Conservation (phyloP, 2,888 invertebrate genomes). For the Cheilosia grossa region DNA sequence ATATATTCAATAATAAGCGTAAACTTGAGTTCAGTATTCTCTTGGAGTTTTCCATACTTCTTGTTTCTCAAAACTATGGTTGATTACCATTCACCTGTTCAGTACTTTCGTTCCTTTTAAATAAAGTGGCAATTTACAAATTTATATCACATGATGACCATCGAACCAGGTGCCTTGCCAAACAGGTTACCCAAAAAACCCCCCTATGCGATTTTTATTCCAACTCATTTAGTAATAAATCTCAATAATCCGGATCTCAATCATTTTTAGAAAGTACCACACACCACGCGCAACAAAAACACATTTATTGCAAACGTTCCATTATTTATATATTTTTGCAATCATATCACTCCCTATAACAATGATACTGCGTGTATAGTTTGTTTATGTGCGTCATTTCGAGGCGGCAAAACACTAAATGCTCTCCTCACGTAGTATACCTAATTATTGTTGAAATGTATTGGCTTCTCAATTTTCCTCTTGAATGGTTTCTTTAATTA, state of each 20-base stretch:
- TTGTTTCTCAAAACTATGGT: too few species aligned
- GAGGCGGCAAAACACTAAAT: constrained; percentile 21
- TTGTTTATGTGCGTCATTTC: constrained; percentile 37
- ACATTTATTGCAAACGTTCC: neutral
- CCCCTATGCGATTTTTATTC: too few species aligned
- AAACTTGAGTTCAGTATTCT: too few species aligned
- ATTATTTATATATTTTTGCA: neutral
- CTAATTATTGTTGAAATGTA: constrained; percentile 46
- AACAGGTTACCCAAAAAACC: too few species aligned
- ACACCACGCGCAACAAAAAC: neutral
- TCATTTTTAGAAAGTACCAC: neutral
- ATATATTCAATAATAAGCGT: too few species aligned
- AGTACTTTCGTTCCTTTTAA: too few species aligned
- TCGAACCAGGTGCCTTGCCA: too few species aligned
- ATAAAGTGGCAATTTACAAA: too few species aligned
- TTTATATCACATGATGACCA: too few species aligned
- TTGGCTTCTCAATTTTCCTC: constrained; percentile 67
- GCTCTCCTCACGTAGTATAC: constrained; percentile 27
- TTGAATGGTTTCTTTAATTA: constrained; percentile 71
- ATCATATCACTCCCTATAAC: constrained; percentile 15
- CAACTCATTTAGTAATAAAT: too few species aligned
- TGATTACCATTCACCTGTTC: too few species aligned
- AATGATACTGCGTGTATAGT: constrained; percentile 6
- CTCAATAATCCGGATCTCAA: neutral
- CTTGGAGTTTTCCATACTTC: too few species aligned